phyloP scores from a whole-genome alignment of 2,888 invertebrate species.

The Heliconius charithonia region DNA sequence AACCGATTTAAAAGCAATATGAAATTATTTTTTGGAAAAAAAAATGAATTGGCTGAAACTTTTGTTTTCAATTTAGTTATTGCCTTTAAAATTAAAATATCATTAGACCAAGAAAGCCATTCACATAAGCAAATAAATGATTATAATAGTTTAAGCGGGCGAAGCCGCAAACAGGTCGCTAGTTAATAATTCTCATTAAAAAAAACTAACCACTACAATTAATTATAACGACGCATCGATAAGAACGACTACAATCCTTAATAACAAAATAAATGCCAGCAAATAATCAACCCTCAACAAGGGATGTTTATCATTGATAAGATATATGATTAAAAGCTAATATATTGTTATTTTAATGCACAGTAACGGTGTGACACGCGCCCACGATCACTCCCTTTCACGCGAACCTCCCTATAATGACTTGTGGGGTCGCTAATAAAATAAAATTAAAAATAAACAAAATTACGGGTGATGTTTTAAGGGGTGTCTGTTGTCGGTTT shows the following conservation, averaged over 20 bases:
- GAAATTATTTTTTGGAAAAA: no score
- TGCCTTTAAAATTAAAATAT: no score
- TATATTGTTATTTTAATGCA: constrained; percentile 22
- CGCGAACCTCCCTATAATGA: constrained; percentile 33
- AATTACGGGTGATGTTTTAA: constrained; percentile 34
- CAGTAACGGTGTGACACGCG: constrained; percentile 46
- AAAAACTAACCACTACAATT: not conserved
- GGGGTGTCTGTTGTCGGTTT: constrained; percentile 16
- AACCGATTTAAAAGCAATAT: no score
- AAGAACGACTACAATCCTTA: not conserved
- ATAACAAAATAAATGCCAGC: constrained; percentile 2
- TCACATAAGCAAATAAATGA: no score
- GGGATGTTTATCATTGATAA: constrained; percentile 37
- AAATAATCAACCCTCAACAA: not conserved
- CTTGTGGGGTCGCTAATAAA: constrained; percentile 36
- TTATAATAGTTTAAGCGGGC: no score
- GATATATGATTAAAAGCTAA: constrained; percentile 37
- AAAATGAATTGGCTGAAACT: no score
- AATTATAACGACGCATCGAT: not conserved
- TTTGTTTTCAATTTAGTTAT: no score
- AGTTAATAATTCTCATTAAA: not conserved
- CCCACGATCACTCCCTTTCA: constrained; percentile 46
- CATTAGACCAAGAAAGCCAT: no score
- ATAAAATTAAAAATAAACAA: constrained; percentile 39
- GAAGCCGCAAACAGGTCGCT: no score